Base-by-base conservation (phyloP, 2,797 vertebrate species). In the Vespertilio murinus region DNA sequence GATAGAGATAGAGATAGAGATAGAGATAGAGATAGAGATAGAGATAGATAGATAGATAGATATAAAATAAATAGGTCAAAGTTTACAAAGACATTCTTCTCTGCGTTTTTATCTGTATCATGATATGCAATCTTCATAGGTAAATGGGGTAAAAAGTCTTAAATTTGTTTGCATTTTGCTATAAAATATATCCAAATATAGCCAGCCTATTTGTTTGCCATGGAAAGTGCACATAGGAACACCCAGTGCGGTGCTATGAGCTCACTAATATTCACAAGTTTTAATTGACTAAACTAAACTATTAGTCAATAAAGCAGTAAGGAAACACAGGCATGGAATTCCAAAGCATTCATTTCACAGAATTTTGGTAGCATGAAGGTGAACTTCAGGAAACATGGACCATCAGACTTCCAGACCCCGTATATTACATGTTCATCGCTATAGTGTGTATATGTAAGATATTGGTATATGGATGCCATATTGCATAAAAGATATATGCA, bases 161-260 rank as follows among this genome's bases (percentile, higher is more conserved):
- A 13, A 78, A 20, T 49, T 16, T 23, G 88, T 87, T 67, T 65
- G 38, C 42, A 77, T 87, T 67, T 54, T 77, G 40, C 22, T 52
- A 93, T 83, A 59, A 94, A 91, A 65, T 77, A 80, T 42, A 84
- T 69, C 56, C 35, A 93, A 40, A 87, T n/a, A 56, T 17, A 80
- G 38, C 8, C 10, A 28, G 23, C 47, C 35, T 25, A 40, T 35
- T 30, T 47, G 22, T 59, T 92, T 65, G 47, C 45, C 35, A 30
- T 17, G 28, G 18, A 54, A 8, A 52, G 17, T 13, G 2, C 9
- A 45, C 65, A 59, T 0, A 28, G 70, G 14, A 78, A 79, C 8
- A 83, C 2, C 23, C 38, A 64, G 30, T 5, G 22, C 11, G 75
- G 54, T 28, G 9, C 35, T 35, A 4, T 22, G 14, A 95, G 45